Base-by-base conservation (phyloP, 2,888 invertebrate genomes). In the Amphipyra berbera region DNA sequence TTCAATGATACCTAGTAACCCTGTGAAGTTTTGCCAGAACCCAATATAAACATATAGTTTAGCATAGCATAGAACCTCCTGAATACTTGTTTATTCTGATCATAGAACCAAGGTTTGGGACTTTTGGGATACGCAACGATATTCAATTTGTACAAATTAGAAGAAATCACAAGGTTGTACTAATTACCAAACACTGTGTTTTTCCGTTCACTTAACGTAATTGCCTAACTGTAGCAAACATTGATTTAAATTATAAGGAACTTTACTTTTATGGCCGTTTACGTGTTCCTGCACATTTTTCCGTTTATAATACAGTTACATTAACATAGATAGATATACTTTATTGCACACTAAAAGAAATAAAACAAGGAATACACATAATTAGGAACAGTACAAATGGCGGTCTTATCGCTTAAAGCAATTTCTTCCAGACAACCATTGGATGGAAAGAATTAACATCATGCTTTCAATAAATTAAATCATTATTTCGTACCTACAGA, bases 71-170 rank as follows among this genome's bases (percentile, higher is more conserved):
- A 30, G 6, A 30, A 30, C 14, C 6, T 50, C 30, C 50, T 44
- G 12, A 38, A 52, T 69, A 48, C 10, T 48, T 21, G 21, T 21
- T 27, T 57, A 69, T 68, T 65, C 70, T 7, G 41, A 54, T 45
- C 63, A 69, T 69, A 57, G 13, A 42, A 30, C 40, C 10, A 53
- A 40, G 38, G 35, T 33, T 38, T 15, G 37, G n/a, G n/a, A n/a
- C n/a, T n/a, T n/a, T n/a, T n/a, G n/a, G n/a, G n/a, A n/a, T 55
- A 50, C 48, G 60, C 45, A 71, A 44, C 46, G 35, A 44, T 65
- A 69, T 71, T 65, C 54, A 68, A 68, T 68, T 70, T 59, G 41
- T 46, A 50, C 54, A 47, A 59, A 47, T 42, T 55, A 60, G 60
- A 47, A 65, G 46, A 69, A 60, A 64, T 70, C 45, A 42, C 50